Evolutionary conservation across 2,113 vertebrate species (phyloP), one percentile per base, ranked within the genome.

Genomic region (Alouatta palliata): DNA sequence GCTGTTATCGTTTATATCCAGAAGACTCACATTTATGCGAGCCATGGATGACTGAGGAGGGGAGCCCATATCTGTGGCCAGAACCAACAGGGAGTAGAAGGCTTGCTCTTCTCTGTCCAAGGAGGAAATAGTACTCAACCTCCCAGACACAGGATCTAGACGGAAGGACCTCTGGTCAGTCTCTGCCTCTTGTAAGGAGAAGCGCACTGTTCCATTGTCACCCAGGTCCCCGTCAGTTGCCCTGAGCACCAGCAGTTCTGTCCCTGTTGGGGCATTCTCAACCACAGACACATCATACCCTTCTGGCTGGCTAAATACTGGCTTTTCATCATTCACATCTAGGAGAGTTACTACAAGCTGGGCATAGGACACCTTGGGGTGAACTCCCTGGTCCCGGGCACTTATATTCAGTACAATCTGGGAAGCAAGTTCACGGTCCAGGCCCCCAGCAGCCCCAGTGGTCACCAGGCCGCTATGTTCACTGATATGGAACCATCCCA

Each of bases 381-480:
- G 99, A 71, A 99, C 99, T 1, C 99, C 99, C 98, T 99, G 99
- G 98, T 99, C 99, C 54, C 99, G 99, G 93, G 99, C 99, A 79
- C 99, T 99, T 97, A 99, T 98, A 96, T 99, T 99, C 71, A 99
- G 98, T 66, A 99, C 99, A 77, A 99, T 98, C 96, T 99, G 98
- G 88, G 99, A 99, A 37, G 99, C 99, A 5, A 98, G 98, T 98
- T 99, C 99, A 21, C 99, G 98, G 97, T 99, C 99, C 93, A 99
- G 98, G 85, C 98, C 56, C 0, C 98, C 96, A 0, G 99, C 98
- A 13, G 90, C 73, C 35, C 97, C 96, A 0, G 98, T 98, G 98
- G 99, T 99, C 89, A 99, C 99, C 97, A 99, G 98, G 94, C 99
- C 99, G 0, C 99, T 99, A 97, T 99, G 99, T 95, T 99, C 99